Conservation (phyloP, 2,113 vertebrate genomes). For the Ivindomyrus marchei region DNA sequence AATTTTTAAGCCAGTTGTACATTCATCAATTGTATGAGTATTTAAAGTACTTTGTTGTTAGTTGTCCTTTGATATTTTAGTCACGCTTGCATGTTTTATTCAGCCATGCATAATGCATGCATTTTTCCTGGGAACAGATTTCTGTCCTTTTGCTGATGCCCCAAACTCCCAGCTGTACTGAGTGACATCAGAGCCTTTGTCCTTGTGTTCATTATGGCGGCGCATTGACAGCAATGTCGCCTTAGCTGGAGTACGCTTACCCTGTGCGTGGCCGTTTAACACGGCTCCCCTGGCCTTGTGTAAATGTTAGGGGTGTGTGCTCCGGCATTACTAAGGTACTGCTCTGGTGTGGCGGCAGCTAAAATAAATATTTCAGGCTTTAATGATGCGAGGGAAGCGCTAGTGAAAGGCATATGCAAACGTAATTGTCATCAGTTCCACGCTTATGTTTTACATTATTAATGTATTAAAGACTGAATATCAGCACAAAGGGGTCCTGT, state of each 20-base stretch:
- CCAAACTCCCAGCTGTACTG: background rate
- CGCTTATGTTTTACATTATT: background rate
- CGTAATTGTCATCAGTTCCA: background rate
- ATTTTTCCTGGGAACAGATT: background rate
- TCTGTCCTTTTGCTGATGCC: background rate
- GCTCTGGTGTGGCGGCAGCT: background rate
- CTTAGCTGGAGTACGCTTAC: background rate
- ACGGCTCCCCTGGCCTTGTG: background rate
- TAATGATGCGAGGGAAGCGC: background rate
- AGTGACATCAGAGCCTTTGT: background rate
- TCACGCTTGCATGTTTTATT: background rate
- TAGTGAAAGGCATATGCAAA: background rate
- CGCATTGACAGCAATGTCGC: background rate
- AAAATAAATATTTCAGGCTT: slow-evolving; percentile 2
- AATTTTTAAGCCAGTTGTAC: background rate
- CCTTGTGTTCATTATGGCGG: background rate
- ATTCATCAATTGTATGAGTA: background rate
- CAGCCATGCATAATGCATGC: background rate
- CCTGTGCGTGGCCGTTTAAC: background rate
- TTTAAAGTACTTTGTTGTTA: background rate
- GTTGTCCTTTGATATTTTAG: background rate
- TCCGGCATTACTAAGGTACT: background rate
- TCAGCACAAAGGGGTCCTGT: background rate
- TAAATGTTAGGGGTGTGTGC: background rate
- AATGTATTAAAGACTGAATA: background rate